Evolutionary conservation across 2,888 invertebrate species (phyloP), one percentile per base, ranked within the genome.

Genomic region (Harpalus rubripes): DNA sequence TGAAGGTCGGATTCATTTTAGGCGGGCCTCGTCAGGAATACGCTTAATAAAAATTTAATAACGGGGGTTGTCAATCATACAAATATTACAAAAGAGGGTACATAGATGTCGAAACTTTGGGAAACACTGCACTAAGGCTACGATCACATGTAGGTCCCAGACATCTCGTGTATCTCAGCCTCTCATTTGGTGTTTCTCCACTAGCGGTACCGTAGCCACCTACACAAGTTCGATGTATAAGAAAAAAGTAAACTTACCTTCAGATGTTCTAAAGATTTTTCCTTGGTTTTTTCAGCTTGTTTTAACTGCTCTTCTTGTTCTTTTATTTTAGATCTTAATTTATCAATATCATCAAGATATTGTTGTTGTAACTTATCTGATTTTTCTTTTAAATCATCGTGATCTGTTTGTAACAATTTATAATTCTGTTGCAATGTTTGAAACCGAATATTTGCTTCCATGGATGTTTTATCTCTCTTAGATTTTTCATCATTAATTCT

Each of bases 401-500:
- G 91, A 84, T 93, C 92, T 39, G 91, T 92, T 90, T 92, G 90
- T 85, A 92, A 88, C 85, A 93, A 87, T 88, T 93, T 93, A 87
- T 92, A 92, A 86, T 93, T 92, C 87, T 93, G 93, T 86, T 93
- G 92, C 80, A 94, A 88, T 5, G 93, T 92, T 58, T 92, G 92
- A 87, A 92, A 93, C 86, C 93, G 92, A 87, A 93, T 90, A 88
- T 93, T 90, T 79, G 92, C 89, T 87, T 93, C 92, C 82, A 91
- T 89, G 78, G 92, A 89, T 56, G 91, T 90, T 86, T 93, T 93
- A 86, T 93, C 92, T 87, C 92, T 90, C 85, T 91, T 90, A 41
- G 90, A 90, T 86, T 91, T 91, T 78, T 93, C 92, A 85, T 93
- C 93, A 85, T 92, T 92, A 76, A 92, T 87, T 87, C 91, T 91